Conservation (phyloP, 2,888 invertebrate species). For the Icerya purchasi region DNA sequence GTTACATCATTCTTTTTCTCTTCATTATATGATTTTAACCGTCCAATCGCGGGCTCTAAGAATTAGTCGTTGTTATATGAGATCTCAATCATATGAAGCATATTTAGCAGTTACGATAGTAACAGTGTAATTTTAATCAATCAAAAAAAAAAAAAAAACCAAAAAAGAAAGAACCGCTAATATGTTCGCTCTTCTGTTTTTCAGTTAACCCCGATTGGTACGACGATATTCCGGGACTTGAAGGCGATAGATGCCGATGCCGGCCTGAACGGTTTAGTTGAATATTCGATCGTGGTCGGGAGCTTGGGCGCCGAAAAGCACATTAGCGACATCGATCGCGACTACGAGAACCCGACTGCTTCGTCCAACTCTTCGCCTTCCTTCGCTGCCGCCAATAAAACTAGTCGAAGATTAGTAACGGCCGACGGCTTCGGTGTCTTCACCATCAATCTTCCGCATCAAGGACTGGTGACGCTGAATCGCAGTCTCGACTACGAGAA, state of each 20-base stretch:
- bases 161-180: too few relatives aligned
- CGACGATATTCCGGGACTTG: constrained; percentile 62
- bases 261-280: constrained; percentile 69
- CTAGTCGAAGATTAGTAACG: constrained; percentile 8
- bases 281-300: constrained; percentile 61
- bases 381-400: constrained; percentile 7
- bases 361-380: too few relatives aligned
- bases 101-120: too few relatives aligned
- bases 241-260: constrained; percentile 62
- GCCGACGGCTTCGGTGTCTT: constrained; percentile 66
- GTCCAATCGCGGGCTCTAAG: too few relatives aligned
- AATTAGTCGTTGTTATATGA: too few relatives aligned
- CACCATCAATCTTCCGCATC: constrained; percentile 66
- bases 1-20: too few relatives aligned
- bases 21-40: too few relatives aligned
- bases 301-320: constrained; percentile 35
- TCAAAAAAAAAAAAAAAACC: too few relatives aligned
- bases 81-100: too few relatives aligned
- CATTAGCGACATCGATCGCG: constrained; percentile 30
- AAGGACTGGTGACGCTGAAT: constrained; percentile 69
- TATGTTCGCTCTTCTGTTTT: too few relatives aligned
- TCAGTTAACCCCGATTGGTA: constrained; percentile 68
- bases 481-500: constrained; percentile 71
- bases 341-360: not conserved
- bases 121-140: too few relatives aligned